Conservation (phyloP, 2,113 vertebrate species). For the Brevimyrus niger region DNA sequence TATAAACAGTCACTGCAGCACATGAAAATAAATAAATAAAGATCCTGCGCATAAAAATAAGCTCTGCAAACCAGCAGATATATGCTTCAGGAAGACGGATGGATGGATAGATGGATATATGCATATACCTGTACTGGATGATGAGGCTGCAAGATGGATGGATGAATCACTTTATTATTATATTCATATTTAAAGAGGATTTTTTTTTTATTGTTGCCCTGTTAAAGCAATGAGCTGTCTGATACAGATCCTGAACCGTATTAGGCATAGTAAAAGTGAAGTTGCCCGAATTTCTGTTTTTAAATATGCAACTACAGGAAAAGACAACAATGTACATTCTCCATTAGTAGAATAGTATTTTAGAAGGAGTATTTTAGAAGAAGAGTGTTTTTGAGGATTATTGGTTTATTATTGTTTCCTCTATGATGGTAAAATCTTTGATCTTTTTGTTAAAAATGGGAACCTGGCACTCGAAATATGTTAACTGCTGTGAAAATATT, state of each 20-base stretch:
- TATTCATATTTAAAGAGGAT: not conserved
- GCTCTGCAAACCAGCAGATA: not conserved
- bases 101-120: not conserved
- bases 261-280: not conserved
- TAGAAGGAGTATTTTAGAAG: not conserved
- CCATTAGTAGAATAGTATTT: not conserved
- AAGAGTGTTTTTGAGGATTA: not conserved
- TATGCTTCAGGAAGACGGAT: not conserved
- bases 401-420: not conserved
- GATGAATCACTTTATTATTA: not conserved
- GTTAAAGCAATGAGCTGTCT: not conserved
- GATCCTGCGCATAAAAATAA: not conserved
- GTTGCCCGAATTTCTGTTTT: not conserved
- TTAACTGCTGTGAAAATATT: slow-evolving; percentile 10
- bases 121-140: too few relatives aligned
- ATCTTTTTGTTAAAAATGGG: not conserved
- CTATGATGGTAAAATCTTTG: not conserved
- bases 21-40: not conserved
- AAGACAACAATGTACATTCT: not conserved
- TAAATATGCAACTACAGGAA: not conserved
- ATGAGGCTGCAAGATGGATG: not conserved
- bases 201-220: not conserved
- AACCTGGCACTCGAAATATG: not conserved
- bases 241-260: not conserved
- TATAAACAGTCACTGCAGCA: not conserved